Evolutionary conservation across 2,888 invertebrate genomes (phyloP).

Genomic region (Eristalis intricaria): DNA sequence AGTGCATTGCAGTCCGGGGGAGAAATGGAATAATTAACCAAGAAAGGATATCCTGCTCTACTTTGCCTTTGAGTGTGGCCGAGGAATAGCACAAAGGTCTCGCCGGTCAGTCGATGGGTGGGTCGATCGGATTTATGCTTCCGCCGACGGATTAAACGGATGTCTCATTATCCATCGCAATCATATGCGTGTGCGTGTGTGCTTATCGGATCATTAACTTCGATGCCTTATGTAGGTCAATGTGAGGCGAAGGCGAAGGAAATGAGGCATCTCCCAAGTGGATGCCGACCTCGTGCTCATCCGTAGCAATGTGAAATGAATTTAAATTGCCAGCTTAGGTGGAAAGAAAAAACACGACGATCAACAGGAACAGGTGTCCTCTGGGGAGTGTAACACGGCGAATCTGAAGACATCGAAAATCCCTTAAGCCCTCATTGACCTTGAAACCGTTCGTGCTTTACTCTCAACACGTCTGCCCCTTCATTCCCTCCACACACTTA

Average conservation of each 20-base stretch:
- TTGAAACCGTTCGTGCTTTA: slow-evolving; percentile 8
- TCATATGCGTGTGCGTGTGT: neutral
- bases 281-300: neutral
- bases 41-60: slow-evolving; percentile 46
- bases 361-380: neutral
- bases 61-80: slow-evolving; percentile 16
- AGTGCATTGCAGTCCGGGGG: slow-evolving; percentile 19
- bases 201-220: slow-evolving; percentile 30
- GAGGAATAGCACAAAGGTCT: slow-evolving; percentile 35
- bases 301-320: neutral
- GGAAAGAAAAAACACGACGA: neutral
- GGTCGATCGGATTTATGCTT: slow-evolving; percentile 14
- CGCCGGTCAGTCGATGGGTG: neutral
- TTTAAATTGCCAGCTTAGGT: neutral
- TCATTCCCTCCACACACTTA: neutral
- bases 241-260: too few species aligned
- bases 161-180: slow-evolving; percentile 48
- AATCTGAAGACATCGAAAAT: neutral
- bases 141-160: slow-evolving; percentile 61
- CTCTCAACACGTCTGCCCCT: neutral
- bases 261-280: neutral
- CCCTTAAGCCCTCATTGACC: slow-evolving; percentile 3
- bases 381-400: neutral
- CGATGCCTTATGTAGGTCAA: neutral
- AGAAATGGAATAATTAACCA: slow-evolving; percentile 45